phyloP scores from a whole-genome alignment of 2,113 vertebrate species.

The Oenanthe oenanthe region DNA sequence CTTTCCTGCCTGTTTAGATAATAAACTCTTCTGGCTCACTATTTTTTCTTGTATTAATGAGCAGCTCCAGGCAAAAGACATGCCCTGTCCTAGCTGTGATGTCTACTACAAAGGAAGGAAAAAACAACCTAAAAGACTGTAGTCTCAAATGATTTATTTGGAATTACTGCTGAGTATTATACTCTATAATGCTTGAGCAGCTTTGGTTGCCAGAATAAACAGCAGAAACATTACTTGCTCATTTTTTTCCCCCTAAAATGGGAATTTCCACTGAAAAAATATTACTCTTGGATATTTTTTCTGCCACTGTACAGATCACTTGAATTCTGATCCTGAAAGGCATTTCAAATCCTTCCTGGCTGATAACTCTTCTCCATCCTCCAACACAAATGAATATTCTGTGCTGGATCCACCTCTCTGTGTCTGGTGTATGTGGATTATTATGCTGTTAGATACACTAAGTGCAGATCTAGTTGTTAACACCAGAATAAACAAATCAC shows the following conservation, averaged over 20 bases:
- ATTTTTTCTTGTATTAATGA: neutral
- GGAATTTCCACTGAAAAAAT: neutral
- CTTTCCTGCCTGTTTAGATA: neutral
- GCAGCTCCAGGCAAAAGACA: neutral
- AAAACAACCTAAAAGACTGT: neutral
- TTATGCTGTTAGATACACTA: neutral
- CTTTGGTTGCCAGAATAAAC: conserved; percentile 3
- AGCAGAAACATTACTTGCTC: neutral
- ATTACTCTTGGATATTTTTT: neutral
- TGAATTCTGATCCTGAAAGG: neutral
- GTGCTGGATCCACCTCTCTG: neutral
- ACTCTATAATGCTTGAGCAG: neutral
- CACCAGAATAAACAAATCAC: neutral
- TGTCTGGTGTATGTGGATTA: neutral
- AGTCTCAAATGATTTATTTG: neutral
- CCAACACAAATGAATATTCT: neutral
- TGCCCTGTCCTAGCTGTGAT: neutral
- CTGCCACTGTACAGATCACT: neutral
- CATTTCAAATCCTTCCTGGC: neutral
- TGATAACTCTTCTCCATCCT: neutral
- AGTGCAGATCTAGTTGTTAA: neutral
- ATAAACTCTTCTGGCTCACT: neutral
- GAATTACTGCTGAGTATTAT: neutral
- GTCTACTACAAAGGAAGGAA: neutral
- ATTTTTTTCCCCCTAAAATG: neutral